These are phyloP conservation scores for Diadumene lineata DNA, from an alignment of 92 coral and sea anemone species.

Conservation along the genomic window DNA sequence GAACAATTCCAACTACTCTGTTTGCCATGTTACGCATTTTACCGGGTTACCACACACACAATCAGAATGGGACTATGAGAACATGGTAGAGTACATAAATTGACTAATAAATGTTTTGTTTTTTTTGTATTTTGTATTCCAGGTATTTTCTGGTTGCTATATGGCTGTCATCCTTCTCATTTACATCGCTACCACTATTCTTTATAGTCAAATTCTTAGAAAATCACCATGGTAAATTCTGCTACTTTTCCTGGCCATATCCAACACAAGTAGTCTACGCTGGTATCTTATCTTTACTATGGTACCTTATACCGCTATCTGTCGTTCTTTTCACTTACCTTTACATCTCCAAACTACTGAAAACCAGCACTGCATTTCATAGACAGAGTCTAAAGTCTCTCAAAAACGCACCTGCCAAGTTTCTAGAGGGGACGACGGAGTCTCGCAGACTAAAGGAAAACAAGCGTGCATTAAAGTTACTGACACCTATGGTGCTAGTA, in stretches of 20 bases:
- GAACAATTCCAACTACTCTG: too few relatives aligned
- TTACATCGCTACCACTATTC: conserved; percentile 68
- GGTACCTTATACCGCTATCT: conserved; percentile 74
- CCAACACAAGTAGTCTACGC: conserved; percentile 48
- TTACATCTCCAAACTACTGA: conserved; percentile 58
- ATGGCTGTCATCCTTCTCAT: conserved; percentile 72
- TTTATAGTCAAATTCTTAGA: conserved; percentile 62
- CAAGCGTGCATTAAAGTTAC: conserved; percentile 68
- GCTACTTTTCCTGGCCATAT: conserved; percentile 66
- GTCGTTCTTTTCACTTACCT: conserved; percentile 68
- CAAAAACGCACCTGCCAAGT: conserved; percentile 4
- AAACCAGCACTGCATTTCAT: conserved; percentile 71
- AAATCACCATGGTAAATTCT: conserved; percentile 20
- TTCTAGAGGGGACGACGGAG: conserved; percentile 15
- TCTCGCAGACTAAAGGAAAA: conserved; percentile 67
- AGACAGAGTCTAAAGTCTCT: conserved; percentile 21
- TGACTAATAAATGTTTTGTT: too few relatives aligned
- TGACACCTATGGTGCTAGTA: conserved; percentile 83
- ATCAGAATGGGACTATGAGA: too few relatives aligned
- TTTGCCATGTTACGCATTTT: too few relatives aligned
- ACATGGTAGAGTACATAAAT: too few relatives aligned
- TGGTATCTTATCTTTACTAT: conserved; percentile 42
- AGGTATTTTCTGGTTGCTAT: conserved; percentile 49
- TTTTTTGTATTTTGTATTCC: too few relatives aligned
- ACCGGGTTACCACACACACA: too few relatives aligned